Conservation (phyloP, 2,797 vertebrate genomes). For the Sarcophilus harrisii region DNA sequence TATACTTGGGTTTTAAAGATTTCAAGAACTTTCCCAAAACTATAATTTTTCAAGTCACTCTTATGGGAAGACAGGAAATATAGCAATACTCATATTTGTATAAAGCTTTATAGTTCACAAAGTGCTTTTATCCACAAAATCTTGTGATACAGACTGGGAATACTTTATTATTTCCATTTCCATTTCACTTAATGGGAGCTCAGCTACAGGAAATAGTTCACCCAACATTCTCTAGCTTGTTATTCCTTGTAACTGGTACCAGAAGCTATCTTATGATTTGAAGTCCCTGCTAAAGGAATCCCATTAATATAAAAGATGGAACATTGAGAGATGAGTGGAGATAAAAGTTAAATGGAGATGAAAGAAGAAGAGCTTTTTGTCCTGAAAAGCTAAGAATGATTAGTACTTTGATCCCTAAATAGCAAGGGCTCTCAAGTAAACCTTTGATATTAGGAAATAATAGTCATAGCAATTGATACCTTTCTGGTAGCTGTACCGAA, state of each 20-base stretch:
- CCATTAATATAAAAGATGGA: not conserved
- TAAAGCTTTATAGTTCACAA: not conserved
- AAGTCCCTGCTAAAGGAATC: not conserved
- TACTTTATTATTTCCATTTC: not conserved
- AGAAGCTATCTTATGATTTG: not conserved
- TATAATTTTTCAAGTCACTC: not conserved
- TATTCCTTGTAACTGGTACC: not conserved
- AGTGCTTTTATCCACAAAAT: not conserved
- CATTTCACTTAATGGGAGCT: not conserved
- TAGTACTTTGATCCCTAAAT: not conserved
- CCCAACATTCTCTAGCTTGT: not conserved
- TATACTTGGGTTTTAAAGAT: not conserved
- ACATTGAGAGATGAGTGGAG: not conserved
- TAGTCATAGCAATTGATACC: not conserved
- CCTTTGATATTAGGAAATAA: not conserved
- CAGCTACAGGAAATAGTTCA: not conserved
- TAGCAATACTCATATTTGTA: not conserved
- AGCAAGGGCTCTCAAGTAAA: not conserved
- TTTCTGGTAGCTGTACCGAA: not conserved
- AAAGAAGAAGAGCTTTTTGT: not conserved
- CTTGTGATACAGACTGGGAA: not conserved
- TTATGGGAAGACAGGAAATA: not conserved
- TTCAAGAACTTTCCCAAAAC: not conserved
- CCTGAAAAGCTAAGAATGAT: not conserved
- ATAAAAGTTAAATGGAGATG: not conserved